Base-by-base conservation (phyloP, 2,888 invertebrate species). In the Amphipyra berbera region DNA sequence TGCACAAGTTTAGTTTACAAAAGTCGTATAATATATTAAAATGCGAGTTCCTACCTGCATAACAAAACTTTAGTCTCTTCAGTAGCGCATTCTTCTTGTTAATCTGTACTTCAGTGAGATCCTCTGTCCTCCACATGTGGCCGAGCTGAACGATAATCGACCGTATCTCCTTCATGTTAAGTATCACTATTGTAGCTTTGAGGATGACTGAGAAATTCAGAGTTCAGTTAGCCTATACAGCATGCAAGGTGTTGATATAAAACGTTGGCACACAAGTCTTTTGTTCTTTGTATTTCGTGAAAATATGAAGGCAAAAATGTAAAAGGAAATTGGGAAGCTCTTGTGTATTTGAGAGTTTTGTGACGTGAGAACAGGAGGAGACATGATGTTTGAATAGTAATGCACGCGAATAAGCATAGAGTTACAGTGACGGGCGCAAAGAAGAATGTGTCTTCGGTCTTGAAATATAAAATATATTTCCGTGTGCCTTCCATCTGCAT, bases 31-130 rank as follows among this genome's bases (percentile, higher is more conserved):
- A 69, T 75, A 66, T 64, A 72, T 72, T 75, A 66, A 78, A 78
- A 68, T 64, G 54, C 47, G 55, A 68, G 63, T 68, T 50, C 71
- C 38, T 73, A 88, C 87, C 83, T 81, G 76, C 48, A 73, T 78
- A 79, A 65, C 76, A 82, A 55, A 84, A 75, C 59, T 86, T 84
- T 47, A 88, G 77, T 60, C 70, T 81, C 55, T 82, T 81, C 47
- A 87, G 62, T 53, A 84, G 64, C 62, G 67, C 64, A 70, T 79
- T 79, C 72, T 88, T 88, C 72, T 78, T 83, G 46, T 47, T 76
- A 61, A 81, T 78, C 76, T 88, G 86, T 47, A 63, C 61, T 55
- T 79, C 72, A 40, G 79, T 79, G 35, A 85, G 77, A 47, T 75
- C 64, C 14, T 62, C 41, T 12, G 33, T 76, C 45, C 71, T 69